phyloP scores from a whole-genome alignment of 2,113 vertebrate genomes.

The Steatornis caripensis region DNA sequence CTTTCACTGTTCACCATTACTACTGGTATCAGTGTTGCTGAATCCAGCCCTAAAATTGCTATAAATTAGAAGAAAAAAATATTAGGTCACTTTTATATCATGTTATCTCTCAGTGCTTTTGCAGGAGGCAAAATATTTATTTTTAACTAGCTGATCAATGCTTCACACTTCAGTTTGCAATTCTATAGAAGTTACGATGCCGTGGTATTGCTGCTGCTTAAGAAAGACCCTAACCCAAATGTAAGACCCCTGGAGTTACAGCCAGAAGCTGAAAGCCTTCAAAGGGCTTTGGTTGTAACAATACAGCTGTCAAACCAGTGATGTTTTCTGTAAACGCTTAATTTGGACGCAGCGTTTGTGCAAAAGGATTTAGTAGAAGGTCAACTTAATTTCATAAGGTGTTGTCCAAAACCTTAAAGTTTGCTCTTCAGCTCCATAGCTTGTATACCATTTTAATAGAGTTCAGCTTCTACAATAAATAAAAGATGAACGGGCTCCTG shows the following conservation, averaged over 20 bases:
- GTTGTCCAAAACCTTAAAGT: background rate
- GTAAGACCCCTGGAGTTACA: background rate
- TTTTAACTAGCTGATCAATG: background rate
- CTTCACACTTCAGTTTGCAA: background rate
- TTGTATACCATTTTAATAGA: background rate
- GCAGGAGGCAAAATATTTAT: background rate
- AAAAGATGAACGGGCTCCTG: background rate
- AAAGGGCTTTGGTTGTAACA: background rate
- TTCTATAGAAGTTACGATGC: background rate
- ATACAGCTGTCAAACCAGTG: background rate
- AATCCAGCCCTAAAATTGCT: background rate
- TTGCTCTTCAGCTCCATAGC: background rate
- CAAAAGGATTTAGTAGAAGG: background rate
- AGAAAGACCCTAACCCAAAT: background rate
- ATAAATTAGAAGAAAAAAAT: background rate
- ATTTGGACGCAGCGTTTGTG: background rate
- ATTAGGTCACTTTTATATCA: background rate
- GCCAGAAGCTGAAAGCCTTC: background rate
- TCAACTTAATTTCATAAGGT: background rate
- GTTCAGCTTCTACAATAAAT: background rate
- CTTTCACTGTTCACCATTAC: background rate
- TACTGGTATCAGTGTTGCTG: background rate
- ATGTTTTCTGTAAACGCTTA: background rate
- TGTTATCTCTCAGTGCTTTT: background rate
- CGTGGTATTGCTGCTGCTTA: background rate